Evolutionary conservation across 2,888 invertebrate species (phyloP).

Genomic region (Andrena trimmerana): DNA sequence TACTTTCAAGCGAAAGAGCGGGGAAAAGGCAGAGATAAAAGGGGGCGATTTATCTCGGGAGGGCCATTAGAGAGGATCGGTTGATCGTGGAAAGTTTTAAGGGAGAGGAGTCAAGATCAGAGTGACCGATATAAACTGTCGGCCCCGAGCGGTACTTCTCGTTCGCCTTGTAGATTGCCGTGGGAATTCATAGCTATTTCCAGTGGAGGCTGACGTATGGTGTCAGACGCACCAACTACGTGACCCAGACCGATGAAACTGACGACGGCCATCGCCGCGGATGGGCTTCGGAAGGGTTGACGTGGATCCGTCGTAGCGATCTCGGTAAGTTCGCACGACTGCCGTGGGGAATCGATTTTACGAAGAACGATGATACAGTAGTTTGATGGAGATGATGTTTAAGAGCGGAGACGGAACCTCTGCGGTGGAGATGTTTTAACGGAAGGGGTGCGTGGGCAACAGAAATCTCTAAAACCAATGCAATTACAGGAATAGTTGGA

Average conservation of each 20-base stretch:
- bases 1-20: slow-evolving; percentile 1
- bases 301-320: slow-evolving; percentile 5
- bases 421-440: background rate
- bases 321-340: background rate
- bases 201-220: slow-evolving; percentile 40
- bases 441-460: background rate
- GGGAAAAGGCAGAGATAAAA: background rate
- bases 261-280: slow-evolving; percentile 22
- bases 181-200: slow-evolving; percentile 54
- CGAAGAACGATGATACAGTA: background rate
- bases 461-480: background rate
- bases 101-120: slow-evolving; percentile 32
- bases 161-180: slow-evolving; percentile 53
- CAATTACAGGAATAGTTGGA: background rate
- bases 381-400: background rate
- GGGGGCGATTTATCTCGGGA: slow-evolving; percentile 29
- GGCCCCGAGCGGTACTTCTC: slow-evolving; percentile 34
- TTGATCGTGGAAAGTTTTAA: slow-evolving; percentile 46
- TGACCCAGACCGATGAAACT: slow-evolving; percentile 40
- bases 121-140: slow-evolving; percentile 30
- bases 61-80: slow-evolving; percentile 31
- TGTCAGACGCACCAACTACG: slow-evolving; percentile 27
- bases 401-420: background rate
- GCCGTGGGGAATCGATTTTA: background rate
- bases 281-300: slow-evolving; percentile 26